These are phyloP conservation scores for Bovichtus diacanthus DNA, from an alignment of 2,797 vertebrate species.

Conservation along the genomic window DNA sequence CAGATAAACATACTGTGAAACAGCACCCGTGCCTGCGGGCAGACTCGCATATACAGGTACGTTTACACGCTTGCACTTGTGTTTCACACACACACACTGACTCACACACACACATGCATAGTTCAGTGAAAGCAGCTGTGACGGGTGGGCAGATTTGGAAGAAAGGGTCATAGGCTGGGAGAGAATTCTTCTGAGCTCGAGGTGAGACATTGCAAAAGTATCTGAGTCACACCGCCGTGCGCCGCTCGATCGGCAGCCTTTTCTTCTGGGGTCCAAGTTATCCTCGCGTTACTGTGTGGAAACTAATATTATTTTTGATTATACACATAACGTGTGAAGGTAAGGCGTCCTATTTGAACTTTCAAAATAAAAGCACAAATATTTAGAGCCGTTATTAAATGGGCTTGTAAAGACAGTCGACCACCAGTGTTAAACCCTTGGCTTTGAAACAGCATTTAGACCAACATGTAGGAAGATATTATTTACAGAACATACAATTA, in stretches of 20 bases:
- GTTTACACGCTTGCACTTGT: neutral
- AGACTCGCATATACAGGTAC: neutral
- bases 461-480: neutral
- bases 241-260: neutral
- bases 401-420: neutral
- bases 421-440: neutral
- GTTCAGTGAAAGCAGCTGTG: neutral
- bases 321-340: neutral
- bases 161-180: conserved; percentile 1
- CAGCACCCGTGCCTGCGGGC: neutral
- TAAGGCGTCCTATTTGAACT: neutral
- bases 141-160: conserved; percentile 21
- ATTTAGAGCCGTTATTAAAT: neutral
- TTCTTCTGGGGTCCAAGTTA: neutral
- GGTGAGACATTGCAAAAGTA: conserved; percentile 28
- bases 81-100: neutral
- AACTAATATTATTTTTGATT: neutral
- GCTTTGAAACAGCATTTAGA: neutral
- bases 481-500: neutral
- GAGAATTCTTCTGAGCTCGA: conserved; percentile 16
- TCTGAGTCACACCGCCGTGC: conserved; percentile 1
- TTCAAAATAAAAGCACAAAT: neutral
- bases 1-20: neutral
- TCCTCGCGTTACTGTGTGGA: neutral
- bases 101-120: neutral